Conservation (phyloP, 2,888 invertebrate species). For the Thalpophila matura region DNA sequence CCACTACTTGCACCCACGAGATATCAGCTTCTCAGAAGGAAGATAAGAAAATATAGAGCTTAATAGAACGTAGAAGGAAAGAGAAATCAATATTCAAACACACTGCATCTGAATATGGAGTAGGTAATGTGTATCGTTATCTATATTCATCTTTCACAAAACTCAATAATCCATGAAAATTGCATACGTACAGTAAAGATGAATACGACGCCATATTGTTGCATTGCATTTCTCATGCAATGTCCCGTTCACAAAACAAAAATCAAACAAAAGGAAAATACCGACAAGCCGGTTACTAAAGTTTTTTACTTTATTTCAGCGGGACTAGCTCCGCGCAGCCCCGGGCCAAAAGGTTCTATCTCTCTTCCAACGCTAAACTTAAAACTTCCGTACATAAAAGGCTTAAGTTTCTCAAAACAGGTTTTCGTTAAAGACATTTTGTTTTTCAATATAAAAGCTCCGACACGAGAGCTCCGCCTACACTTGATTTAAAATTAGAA, state of each 20-base stretch:
- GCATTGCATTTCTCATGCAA: slow-evolving; percentile 89
- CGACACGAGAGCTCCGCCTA: slow-evolving; percentile 89
- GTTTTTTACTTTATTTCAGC: slow-evolving; percentile 89
- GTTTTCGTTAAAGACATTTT: slow-evolving; percentile 90
- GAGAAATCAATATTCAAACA: slow-evolving; percentile 32
- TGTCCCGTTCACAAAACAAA: slow-evolving; percentile 89
- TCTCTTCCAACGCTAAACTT: slow-evolving; percentile 80
- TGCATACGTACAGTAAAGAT: slow-evolving; percentile 72
- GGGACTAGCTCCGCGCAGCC: slow-evolving; percentile 72
- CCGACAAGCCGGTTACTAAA: slow-evolving; percentile 90
- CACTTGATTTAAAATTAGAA: slow-evolving; percentile 91
- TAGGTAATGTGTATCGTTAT: slow-evolving; percentile 37
- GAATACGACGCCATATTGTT: slow-evolving; percentile 87
- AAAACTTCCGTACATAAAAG: slow-evolving; percentile 87
- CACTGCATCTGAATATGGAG: slow-evolving; percentile 26
- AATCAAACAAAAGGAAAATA: slow-evolving; percentile 89
- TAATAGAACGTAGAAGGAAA: background rate
- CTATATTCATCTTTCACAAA: slow-evolving; percentile 55
- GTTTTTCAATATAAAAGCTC: slow-evolving; percentile 89
- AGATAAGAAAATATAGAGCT: slow-evolving; percentile 16
- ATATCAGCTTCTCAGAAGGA: slow-evolving; percentile 7
- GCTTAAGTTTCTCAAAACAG: slow-evolving; percentile 89
- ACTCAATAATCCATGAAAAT: slow-evolving; percentile 74
- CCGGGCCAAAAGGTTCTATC: slow-evolving; percentile 82
- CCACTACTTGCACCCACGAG: slow-evolving; percentile 43